phyloP scores from a whole-genome alignment of 1,140 invertebrate species.

The Lerema accius region DNA sequence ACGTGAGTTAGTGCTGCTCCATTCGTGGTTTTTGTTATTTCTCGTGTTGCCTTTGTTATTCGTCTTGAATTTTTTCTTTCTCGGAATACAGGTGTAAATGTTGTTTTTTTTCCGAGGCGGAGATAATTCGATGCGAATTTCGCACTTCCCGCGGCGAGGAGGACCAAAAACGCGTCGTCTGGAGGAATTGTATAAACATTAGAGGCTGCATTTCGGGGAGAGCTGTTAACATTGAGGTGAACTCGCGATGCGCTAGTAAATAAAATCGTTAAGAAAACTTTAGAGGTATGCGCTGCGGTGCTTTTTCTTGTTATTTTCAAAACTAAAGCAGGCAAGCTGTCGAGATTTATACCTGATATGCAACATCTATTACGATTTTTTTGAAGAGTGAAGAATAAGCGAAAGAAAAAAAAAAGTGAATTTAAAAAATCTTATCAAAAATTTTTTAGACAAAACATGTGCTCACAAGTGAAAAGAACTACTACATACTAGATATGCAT shows the following conservation, averaged over 20 bases:
- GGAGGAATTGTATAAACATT: constrained; percentile 42
- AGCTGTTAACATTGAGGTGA: constrained; percentile 42
- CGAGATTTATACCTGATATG: too few species aligned
- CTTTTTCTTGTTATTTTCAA: too few species aligned
- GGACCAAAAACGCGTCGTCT: constrained; percentile 39
- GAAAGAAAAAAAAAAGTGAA: too few species aligned
- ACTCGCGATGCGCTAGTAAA: constrained; percentile 9
- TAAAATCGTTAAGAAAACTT: too few species aligned
- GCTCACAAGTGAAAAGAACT: too few species aligned
- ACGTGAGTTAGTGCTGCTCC: not conserved
- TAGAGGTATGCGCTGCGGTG: too few species aligned
- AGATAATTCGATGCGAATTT: constrained; percentile 48
- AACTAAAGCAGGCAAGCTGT: too few species aligned
- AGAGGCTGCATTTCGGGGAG: constrained; percentile 28
- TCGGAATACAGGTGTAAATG: constrained; percentile 23
- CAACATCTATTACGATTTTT: too few species aligned
- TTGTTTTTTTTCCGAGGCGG: constrained; percentile 33
- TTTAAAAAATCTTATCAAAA: too few species aligned
- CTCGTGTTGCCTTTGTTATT: not conserved
- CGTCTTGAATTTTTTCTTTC: constrained; percentile 19
- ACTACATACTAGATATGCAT: too few species aligned
- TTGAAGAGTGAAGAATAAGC: too few species aligned
- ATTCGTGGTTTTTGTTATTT: constrained; percentile 14
- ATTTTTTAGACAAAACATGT: too few species aligned
- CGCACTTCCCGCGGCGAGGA: constrained; percentile 47